Percentiles rank a stretch among this genome's conserved stretches.
These are phyloP conservation scores for Umimayanthus kanabou DNA, from an alignment of 92 coral and sea anemone species.

Conservation along the genomic window DNA sequence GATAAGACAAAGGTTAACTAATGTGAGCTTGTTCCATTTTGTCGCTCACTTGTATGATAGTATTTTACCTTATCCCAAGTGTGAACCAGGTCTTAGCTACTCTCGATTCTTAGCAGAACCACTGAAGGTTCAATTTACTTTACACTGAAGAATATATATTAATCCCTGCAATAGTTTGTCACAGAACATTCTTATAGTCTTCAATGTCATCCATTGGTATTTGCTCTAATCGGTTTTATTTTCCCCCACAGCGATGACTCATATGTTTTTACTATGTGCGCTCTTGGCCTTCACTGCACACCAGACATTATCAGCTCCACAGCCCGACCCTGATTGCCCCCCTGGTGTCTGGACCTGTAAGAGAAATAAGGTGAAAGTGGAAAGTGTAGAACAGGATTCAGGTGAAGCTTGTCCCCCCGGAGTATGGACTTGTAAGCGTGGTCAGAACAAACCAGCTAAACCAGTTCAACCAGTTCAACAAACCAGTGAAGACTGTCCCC, in stretches of 20 bases:
- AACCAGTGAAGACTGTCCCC: not conserved
- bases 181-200: too few relatives aligned
- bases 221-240: not conserved
- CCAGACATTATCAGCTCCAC: not conserved
- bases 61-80: too few relatives aligned
- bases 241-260: not conserved
- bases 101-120: too few relatives aligned
- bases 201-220: too few relatives aligned
- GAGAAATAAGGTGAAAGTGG: too few relatives aligned
- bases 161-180: too few relatives aligned
- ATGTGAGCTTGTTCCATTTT: too few relatives aligned
- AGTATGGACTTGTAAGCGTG: not conserved
- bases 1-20: too few relatives aligned
- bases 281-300: slow-evolving; percentile 2
- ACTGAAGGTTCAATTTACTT: too few relatives aligned
- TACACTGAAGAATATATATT: too few relatives aligned
- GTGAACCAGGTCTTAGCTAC: too few relatives aligned
- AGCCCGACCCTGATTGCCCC: slow-evolving; percentile 7
- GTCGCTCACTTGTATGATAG: too few relatives aligned
- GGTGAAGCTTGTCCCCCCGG: not conserved
- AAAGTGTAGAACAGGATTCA: not conserved
- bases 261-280: not conserved
- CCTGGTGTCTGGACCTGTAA: not conserved
- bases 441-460: not conserved
- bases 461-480: not conserved